Conservation (phyloP, 2,113 vertebrate genomes). For the Sapayoa aenigma region DNA sequence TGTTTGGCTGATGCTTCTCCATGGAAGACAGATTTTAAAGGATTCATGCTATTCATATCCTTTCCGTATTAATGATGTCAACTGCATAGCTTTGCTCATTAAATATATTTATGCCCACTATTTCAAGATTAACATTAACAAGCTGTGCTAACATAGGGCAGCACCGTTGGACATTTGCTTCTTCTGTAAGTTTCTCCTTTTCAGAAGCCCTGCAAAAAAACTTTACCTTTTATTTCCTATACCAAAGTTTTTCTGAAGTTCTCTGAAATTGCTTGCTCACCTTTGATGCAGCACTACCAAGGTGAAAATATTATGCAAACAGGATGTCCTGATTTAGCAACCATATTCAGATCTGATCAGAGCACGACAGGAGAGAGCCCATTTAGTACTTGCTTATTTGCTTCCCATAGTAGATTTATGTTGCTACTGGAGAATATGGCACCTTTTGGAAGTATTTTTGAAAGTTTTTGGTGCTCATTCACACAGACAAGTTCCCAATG, state of each 20-base stretch:
- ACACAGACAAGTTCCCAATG: background rate
- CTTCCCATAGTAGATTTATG: background rate
- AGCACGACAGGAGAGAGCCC: background rate
- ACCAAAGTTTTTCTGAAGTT: background rate
- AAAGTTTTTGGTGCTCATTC: background rate
- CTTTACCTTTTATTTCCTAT: background rate
- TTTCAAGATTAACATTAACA: background rate
- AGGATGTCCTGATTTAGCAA: conserved; percentile 19
- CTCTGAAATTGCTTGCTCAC: background rate
- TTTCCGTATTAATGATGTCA: background rate
- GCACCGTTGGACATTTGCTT: background rate
- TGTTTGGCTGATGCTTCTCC: background rate
- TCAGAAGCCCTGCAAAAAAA: background rate
- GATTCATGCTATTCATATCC: background rate
- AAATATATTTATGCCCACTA: background rate
- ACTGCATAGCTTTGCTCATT: background rate
- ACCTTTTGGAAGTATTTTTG: background rate
- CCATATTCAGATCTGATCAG: background rate
- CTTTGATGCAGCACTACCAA: background rate
- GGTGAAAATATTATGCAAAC: background rate
- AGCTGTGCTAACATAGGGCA: background rate
- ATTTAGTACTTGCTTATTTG: background rate
- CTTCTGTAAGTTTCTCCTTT: background rate
- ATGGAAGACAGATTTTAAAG: background rate
- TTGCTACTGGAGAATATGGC: background rate